A percentile compares a stretch with the other conserved stretches of the same genome.
Evolutionary conservation across 2,113 vertebrate species (phyloP).

Genomic region (Erythrocercus mccallii): DNA sequence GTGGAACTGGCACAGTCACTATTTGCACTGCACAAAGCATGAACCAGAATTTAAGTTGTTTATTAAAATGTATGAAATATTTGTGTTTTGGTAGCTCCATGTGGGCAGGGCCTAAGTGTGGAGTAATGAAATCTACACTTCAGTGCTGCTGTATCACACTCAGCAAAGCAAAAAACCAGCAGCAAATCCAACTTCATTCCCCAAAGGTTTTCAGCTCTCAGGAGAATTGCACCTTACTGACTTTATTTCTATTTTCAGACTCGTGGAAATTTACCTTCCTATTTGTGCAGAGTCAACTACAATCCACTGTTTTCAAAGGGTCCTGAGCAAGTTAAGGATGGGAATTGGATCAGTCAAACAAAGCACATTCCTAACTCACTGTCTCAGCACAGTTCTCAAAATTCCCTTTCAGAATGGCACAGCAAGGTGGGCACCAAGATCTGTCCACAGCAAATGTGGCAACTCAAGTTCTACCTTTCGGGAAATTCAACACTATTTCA

Average conservation of each 20-base stretch:
- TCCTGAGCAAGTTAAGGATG: neutral
- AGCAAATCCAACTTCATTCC: neutral
- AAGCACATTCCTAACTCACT: neutral
- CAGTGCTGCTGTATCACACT: accelerated
- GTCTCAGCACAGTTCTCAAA: neutral
- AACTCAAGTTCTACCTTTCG: neutral
- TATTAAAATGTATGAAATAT: neutral
- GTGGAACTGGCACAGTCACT: neutral
- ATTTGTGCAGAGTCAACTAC: neutral
- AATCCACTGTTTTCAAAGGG: neutral
- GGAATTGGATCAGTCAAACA: accelerated
- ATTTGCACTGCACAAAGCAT: neutral
- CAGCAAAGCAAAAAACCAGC: neutral
- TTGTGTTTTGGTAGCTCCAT: neutral
- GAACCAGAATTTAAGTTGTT: neutral
- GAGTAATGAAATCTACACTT: neutral
- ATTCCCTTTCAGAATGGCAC: neutral
- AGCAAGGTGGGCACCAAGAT: neutral
- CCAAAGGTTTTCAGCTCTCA: neutral
- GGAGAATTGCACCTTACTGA: neutral
- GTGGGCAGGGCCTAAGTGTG: accelerated
- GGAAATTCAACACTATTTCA: neutral
- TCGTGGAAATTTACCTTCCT: neutral
- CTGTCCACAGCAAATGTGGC: neutral
- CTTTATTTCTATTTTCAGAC: neutral